Base-by-base conservation (phyloP, 2,888 invertebrate genomes). In the Atrina japonica region DNA sequence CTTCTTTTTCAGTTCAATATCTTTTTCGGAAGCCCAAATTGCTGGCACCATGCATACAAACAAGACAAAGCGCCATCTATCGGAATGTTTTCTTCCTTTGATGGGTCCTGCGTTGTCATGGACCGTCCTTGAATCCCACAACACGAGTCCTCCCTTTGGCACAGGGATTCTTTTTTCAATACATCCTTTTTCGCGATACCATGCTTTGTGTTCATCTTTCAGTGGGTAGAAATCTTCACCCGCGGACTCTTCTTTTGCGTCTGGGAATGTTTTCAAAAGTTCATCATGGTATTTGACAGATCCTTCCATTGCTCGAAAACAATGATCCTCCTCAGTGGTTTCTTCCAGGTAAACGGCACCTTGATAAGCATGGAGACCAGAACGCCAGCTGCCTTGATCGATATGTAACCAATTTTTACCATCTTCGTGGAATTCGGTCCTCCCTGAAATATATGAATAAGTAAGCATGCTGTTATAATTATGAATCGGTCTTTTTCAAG, bases 31-130 rank as follows among this genome's bases (percentile, higher is more conserved):
- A n/a, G 85, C 82, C 88, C 87, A 88, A 16, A 73, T 75, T 5
- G 86, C 86, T 0, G 88, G 88, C 0, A 82, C 80, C 88, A 86
- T 87, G 70, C 83, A 86, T 7, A 84, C 85, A 55, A 86, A 86
- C 0, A 81, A 78, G 53, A 82, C 82, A 59, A 70, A 87, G 18
- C 87, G 82, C 86, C 87, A 88, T 49, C 86, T 77, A 11, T 77
- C 82, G 30, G 79, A 72, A 63, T 85, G 67, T 29, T 77, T 59
- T 5, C 88, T 77, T 1, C 80, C 82, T 52, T 73, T 47, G 6
- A 73, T 27, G 7, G 87, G 86, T 9, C 80, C 71, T n/a, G 84
- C 83, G 53, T 87, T 87, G 6, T 86, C 87, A 61, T 88, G 88
- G 6, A 87, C 77, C 5, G 82, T 76, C 50, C 88, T 71, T 0